Evolutionary conservation across 1,140 invertebrate genomes (phyloP).

Genomic region (Mizuhopecten yessoensis): DNA sequence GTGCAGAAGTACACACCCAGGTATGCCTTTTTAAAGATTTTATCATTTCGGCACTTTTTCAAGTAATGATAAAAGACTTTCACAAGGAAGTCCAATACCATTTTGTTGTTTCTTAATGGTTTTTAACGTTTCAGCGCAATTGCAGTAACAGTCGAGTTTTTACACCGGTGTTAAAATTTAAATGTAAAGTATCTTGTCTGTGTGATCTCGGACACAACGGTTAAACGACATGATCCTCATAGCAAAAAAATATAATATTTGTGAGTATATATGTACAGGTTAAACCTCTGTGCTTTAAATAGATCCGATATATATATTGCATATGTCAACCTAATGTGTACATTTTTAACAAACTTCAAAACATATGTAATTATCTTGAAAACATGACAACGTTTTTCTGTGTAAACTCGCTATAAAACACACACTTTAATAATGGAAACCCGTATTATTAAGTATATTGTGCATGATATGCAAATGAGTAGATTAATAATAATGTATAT

Average conservation of each 20-base stretch:
- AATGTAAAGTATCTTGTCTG: not conserved
- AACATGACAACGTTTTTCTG: not conserved
- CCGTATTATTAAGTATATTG: not conserved
- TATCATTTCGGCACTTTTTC: not conserved
- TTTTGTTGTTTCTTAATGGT: not conserved
- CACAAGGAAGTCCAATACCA: not conserved
- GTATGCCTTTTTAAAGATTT: not conserved
- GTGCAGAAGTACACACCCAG: no score
- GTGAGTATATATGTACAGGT: not conserved
- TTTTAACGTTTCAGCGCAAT: not conserved
- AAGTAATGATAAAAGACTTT: not conserved
- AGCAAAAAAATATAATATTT: not conserved
- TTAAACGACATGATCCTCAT: not conserved
- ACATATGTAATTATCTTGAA: not conserved
- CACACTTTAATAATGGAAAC: not conserved
- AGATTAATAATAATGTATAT: constrained; percentile 12
- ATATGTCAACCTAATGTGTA: not conserved
- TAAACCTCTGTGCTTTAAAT: not conserved
- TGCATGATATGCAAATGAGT: not conserved
- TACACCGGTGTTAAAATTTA: not conserved
- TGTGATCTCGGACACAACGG: not conserved
- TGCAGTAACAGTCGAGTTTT: not conserved
- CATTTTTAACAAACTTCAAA: not conserved
- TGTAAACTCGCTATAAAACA: not conserved
- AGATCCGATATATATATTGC: not conserved